These are phyloP conservation scores for Mobula birostris DNA, from an alignment of 2,113 vertebrate genomes.

Conservation along the genomic window DNA sequence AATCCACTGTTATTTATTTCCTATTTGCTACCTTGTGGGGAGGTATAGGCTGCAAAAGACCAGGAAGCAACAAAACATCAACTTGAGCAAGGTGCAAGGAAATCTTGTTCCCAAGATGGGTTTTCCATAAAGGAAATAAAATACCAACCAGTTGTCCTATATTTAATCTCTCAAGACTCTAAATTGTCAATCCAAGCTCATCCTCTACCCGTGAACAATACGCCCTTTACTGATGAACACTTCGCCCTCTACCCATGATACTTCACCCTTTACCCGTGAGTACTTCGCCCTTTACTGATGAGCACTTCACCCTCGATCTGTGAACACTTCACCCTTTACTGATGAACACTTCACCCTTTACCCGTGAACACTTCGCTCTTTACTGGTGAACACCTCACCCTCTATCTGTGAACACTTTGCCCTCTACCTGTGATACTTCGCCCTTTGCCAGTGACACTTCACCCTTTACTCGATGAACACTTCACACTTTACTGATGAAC, in stretches of 20 bases:
- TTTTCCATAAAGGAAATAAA: too few relatives aligned
- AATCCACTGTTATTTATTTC: background rate
- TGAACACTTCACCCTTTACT: constrained; percentile 50
- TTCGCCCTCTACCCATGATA: constrained; percentile 43
- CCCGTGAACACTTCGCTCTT: too few relatives aligned
- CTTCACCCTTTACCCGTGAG: too few relatives aligned
- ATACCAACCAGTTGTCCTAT: background rate
- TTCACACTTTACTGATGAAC: background rate
- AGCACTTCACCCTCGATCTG: too few relatives aligned
- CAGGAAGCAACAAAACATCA: background rate
- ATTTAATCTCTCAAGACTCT: background rate
- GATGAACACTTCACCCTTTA: constrained; percentile 44
- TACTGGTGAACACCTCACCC: too few relatives aligned
- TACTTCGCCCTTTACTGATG: too few relatives aligned
- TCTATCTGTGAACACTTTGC: too few relatives aligned
- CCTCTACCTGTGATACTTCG: too few relatives aligned
- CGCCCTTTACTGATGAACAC: constrained; percentile 61
- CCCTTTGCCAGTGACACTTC: too few relatives aligned
- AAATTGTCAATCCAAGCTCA: background rate
- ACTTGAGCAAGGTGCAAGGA: background rate
- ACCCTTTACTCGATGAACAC: too few relatives aligned
- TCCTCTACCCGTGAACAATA: background rate
- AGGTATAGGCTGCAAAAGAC: background rate
- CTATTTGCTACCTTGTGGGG: background rate
- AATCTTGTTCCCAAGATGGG: background rate